phyloP scores from a whole-genome alignment of 2,888 invertebrate species.

The Cantharis nigra region DNA sequence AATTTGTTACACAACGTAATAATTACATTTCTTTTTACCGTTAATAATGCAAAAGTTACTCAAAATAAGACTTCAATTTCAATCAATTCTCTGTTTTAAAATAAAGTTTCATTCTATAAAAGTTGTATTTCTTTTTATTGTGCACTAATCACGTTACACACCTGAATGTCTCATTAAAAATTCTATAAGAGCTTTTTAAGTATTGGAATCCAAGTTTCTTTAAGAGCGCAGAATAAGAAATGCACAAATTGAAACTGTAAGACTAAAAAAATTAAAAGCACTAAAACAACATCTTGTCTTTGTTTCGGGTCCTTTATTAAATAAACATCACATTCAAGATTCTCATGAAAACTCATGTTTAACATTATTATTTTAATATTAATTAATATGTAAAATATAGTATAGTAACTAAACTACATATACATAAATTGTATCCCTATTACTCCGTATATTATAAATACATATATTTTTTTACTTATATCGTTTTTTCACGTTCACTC shows the following conservation, averaged over 20 bases:
- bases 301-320: too few species aligned
- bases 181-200: slow-evolving; percentile 17
- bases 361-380: too few species aligned
- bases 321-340: too few species aligned
- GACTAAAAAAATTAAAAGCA: neutral
- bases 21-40: slow-evolving; percentile 10
- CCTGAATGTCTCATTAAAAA: slow-evolving; percentile 21
- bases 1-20: slow-evolving; percentile 17
- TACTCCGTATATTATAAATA: too few species aligned
- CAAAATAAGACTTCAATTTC: slow-evolving; percentile 8
- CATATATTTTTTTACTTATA: too few species aligned
- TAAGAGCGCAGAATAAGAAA: neutral
- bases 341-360: neutral
- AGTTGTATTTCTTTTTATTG: slow-evolving; percentile 1
- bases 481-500: too few species aligned
- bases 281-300: too few species aligned
- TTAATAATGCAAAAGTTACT: neutral
- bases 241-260: neutral
- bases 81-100: slow-evolving; percentile 10
- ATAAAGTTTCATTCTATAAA: neutral
- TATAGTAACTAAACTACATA: too few species aligned
- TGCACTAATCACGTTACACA: neutral
- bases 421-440: too few species aligned
- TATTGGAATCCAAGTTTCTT: neutral
- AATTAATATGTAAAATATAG: too few species aligned